Evolutionary conservation across 2,113 vertebrate genomes (phyloP).

Genomic region (Psilopogon haemacephalus): DNA sequence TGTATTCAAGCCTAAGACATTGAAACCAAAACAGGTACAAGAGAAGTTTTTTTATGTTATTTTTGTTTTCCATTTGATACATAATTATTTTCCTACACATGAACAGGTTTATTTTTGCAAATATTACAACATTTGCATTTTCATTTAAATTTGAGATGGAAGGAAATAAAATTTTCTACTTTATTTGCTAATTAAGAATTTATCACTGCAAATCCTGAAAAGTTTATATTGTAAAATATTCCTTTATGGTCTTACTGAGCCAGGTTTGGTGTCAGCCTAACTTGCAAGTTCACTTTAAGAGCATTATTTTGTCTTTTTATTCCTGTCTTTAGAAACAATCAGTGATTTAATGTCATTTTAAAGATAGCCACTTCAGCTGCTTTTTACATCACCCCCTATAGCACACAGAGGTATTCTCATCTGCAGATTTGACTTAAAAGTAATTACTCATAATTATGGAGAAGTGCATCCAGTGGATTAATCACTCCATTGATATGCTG

Average conservation of each 20-base stretch:
- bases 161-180: background rate
- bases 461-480: conserved; percentile 43
- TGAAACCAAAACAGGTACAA: fast-evolving
- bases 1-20: background rate
- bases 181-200: background rate
- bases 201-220: background rate
- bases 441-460: conserved; percentile 55
- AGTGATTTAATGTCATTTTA: conserved; percentile 19
- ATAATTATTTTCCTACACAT: background rate
- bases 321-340: background rate
- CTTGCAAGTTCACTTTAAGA: background rate
- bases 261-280: background rate
- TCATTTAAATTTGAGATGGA: background rate
- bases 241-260: background rate
- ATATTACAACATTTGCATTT: background rate
- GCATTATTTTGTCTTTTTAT: background rate
- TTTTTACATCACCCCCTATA: conserved; percentile 15
- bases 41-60: background rate
- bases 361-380: conserved; percentile 28
- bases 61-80: background rate
- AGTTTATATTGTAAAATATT: background rate
- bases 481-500: conserved; percentile 41
- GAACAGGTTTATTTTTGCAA: background rate
- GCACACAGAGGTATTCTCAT: conserved; percentile 37
- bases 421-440: conserved; percentile 54